Base-by-base conservation (phyloP, 2,113 vertebrate species). In the Fregata magnificens region DNA sequence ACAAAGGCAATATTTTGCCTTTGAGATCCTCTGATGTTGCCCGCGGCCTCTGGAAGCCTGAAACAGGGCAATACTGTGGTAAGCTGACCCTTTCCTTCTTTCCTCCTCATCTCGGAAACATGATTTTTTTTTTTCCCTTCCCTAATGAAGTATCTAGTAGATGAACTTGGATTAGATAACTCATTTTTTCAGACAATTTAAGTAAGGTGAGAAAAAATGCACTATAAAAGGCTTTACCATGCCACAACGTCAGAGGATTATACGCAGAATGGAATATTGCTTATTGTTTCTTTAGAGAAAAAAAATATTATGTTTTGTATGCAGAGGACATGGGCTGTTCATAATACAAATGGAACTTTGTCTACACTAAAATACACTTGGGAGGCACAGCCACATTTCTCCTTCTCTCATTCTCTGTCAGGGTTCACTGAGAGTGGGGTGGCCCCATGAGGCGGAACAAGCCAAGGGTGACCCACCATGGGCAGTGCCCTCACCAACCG, bases 401-500 rank as follows among this genome's bases (percentile, higher is more conserved):
- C 6, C 10, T 36, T 9, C 18, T 36, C 13, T 71, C 24, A 29
- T 19, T 28, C 5, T 58, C 42, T 70, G 26, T 21, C 50, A 76
- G 28, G 6, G 4, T 31, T 6, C 14, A 31, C 9, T 53, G 13
- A 6, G 21, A 14, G 4, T 36, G 36, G 13, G 31, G 7, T 8
- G 67, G 19, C 9, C 11, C 11, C 2, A 1, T 4, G 25, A 38
- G 1, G 9, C 3, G 14, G 19, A 36, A 34, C 10, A 91, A 70
- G 20, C 1, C 11, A 28, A 56, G 6, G 21, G 16, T 17, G 8
- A 61, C 6, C 4, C 13, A 21, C 7, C 6, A 52, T 0, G 2
- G 11, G 5, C 24, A 47, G 2, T 36, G 16, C 3, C 9, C 13
- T 45, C 18, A 28, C 3, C 4, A 3, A 24, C 12, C 10, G 5